These are phyloP conservation scores for Drosophila lacertosa DNA, from an alignment of 1,140 invertebrate genomes.

Conservation along the genomic window DNA sequence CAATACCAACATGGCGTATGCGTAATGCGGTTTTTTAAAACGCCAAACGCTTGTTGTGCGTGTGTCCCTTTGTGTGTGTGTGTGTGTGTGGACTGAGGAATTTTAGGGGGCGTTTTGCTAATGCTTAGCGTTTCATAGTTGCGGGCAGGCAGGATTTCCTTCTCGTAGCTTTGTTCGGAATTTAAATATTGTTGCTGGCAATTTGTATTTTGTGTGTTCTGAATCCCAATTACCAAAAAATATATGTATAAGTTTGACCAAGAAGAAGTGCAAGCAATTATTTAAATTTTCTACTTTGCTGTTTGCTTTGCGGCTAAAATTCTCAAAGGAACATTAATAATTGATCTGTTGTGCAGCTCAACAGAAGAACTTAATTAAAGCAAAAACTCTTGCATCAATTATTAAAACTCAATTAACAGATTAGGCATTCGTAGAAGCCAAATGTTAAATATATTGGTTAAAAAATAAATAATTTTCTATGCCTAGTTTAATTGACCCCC, in stretches of 20 bases:
- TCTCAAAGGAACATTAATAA: background rate
- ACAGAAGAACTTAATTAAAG: too few relatives aligned
- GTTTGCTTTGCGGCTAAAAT: background rate
- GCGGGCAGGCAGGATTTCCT: conserved; percentile 28
- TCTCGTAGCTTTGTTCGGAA: conserved; percentile 15
- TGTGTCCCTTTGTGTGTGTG: background rate
- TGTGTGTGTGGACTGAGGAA: background rate
- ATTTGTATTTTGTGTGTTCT: conserved; percentile 1
- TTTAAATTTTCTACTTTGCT: conserved; percentile 10
- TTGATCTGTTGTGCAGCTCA: background rate
- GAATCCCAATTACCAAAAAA: conserved; percentile 7
- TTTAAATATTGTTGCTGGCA: conserved; percentile 37
- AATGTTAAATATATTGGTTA: too few relatives aligned
- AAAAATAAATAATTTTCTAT: too few relatives aligned
- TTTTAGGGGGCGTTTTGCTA: conserved; percentile 14
- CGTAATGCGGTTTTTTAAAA: conserved; percentile 67
- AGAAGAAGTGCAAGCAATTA: background rate
- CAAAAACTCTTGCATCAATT: too few relatives aligned
- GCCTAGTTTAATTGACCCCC: too few relatives aligned
- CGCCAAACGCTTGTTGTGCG: conserved; percentile 30
- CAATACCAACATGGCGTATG: conserved; percentile 68
- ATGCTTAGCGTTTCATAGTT: conserved; percentile 36
- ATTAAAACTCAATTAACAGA: too few relatives aligned
- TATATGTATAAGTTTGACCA: background rate
- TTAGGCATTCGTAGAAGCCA: too few relatives aligned